Conservation (phyloP, 2,797 vertebrate genomes). For the Lutjanus argentimaculatus region DNA sequence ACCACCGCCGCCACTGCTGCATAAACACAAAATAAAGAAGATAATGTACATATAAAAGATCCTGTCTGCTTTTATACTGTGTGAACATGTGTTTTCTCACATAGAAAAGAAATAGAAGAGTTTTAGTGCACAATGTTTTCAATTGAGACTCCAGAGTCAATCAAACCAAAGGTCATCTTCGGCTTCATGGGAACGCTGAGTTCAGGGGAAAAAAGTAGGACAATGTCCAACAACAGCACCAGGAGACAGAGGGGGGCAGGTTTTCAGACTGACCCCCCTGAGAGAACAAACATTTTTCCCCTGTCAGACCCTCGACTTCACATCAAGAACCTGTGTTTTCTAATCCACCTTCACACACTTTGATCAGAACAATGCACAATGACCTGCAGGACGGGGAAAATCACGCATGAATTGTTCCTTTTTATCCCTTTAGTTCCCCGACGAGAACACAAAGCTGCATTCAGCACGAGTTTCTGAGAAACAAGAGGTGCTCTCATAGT, state of each 20-base stretch:
- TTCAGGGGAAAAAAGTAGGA: constrained; percentile 1
- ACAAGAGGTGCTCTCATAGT: neutral
- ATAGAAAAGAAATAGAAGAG: neutral
- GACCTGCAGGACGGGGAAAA: constrained; percentile 59
- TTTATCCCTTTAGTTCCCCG: constrained; percentile 28
- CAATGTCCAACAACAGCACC: constrained; percentile 37
- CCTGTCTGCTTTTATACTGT: neutral
- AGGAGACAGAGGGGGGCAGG: neutral
- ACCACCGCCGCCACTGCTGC: neutral
- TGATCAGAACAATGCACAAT: constrained; percentile 76
- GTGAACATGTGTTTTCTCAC: neutral
- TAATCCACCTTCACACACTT: constrained; percentile 67
- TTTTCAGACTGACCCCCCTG: constrained; percentile 21
- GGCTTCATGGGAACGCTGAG: neutral
- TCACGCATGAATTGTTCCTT: constrained; percentile 63
- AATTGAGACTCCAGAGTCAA: neutral
- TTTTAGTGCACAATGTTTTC: neutral
- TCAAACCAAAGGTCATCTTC: neutral
- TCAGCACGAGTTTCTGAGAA: constrained; percentile 24
- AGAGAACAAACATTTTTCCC: constrained; percentile 46
- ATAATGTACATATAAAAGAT: neutral
- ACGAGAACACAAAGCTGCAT: constrained; percentile 62
- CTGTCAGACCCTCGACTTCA: constrained; percentile 3
- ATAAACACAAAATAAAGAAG: neutral
- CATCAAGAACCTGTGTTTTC: constrained; percentile 41